Percentiles rank a stretch among this genome's conserved stretches.
Evolutionary conservation across 2,888 invertebrate species (phyloP).

Genomic region (Aspidiotus destructor): DNA sequence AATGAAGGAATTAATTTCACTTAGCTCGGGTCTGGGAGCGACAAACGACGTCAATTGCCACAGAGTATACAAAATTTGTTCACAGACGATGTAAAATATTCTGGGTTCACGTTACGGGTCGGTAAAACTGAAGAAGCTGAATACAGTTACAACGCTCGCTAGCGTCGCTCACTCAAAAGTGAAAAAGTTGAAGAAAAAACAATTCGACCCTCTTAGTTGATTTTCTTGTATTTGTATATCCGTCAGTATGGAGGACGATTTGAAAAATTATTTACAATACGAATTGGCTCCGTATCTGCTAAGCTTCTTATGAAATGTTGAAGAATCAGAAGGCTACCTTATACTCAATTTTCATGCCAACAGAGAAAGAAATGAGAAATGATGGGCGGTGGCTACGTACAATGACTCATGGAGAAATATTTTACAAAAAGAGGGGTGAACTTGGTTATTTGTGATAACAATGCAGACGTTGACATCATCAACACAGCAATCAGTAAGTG

Average conservation of each 20-base stretch:
- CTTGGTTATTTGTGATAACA: too few relatives aligned
- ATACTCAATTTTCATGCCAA: constrained; percentile 6
- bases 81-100: not conserved
- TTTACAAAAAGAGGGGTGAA: too few relatives aligned
- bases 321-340: constrained; percentile 13
- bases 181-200: not conserved
- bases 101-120: not conserved
- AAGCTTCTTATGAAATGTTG: constrained; percentile 30
- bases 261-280: constrained; percentile 33
- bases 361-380: not conserved
- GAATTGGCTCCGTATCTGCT: constrained; percentile 36
- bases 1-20: too few relatives aligned
- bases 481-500: too few relatives aligned
- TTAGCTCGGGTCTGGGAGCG: too few relatives aligned
- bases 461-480: too few relatives aligned
- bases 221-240: constrained; percentile 37
- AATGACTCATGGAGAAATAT: too few relatives aligned
- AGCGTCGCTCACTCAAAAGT: not conserved
- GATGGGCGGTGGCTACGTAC: too few relatives aligned
- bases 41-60: too few relatives aligned
- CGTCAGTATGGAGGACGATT: constrained; percentile 35
- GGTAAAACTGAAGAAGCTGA: not conserved
- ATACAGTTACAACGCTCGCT: not conserved
- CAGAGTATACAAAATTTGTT: not conserved
- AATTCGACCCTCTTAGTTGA: constrained; percentile 36